Evolutionary conservation across 1,140 invertebrate genomes (phyloP).

Genomic region (Pogonus chalceus): DNA sequence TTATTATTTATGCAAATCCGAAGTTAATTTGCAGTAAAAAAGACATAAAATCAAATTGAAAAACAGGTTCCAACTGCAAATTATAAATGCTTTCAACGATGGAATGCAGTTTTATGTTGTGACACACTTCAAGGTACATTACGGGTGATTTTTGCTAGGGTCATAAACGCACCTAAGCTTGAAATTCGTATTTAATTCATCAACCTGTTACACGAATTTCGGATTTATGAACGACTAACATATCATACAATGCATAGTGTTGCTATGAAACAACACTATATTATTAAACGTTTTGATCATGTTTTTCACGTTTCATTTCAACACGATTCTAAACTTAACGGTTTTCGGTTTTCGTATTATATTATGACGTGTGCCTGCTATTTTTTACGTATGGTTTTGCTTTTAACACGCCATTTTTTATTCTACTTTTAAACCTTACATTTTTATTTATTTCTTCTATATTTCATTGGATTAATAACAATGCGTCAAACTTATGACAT

Average conservation of each 20-base stretch:
- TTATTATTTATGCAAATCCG: conserved; percentile 14
- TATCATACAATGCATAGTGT: background rate
- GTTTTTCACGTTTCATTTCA: background rate
- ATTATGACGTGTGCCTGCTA: too few relatives aligned
- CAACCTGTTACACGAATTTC: background rate
- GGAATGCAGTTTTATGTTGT: conserved; percentile 29
- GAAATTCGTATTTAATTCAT: background rate
- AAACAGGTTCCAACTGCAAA: conserved; percentile 26
- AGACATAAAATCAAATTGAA: conserved; percentile 25
- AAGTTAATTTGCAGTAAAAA: conserved; percentile 26
- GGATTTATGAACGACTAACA: background rate
- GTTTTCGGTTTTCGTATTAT: too few relatives aligned
- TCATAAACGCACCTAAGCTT: background rate
- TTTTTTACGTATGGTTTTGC: too few relatives aligned
- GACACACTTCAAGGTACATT: conserved; percentile 24
- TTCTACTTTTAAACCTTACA: too few relatives aligned
- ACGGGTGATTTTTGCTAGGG: conserved; percentile 11
- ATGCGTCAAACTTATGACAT: too few relatives aligned
- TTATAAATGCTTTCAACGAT: conserved; percentile 20
- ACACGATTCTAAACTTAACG: background rate
- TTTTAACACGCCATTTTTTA: too few relatives aligned
- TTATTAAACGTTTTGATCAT: background rate
- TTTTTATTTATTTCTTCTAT: too few relatives aligned
- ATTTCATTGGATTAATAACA: too few relatives aligned
- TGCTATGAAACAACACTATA: background rate